Evolutionary conservation across 1,140 invertebrate species (phyloP), one percentile per base, ranked within the genome.

Genomic region (Linepithema humile): DNA sequence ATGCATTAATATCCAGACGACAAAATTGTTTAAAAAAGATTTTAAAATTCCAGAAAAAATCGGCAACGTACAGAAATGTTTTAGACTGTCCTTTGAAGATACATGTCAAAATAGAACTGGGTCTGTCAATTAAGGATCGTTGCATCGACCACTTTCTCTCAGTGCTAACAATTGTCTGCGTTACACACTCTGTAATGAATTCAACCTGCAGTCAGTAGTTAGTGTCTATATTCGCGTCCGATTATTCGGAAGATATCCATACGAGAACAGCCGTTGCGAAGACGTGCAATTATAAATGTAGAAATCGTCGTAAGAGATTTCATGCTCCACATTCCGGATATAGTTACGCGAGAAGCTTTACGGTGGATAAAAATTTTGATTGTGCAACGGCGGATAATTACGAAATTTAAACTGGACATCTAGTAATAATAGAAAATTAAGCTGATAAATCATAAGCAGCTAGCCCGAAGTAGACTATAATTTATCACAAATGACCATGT

Each of bases 301-400:
- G 48, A 70, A 80, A 80, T 70, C 35, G 17, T 78, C 75, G 9
- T 65, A 38, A 35, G n/a, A 77, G 74, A 69, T 67, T 78, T 69
- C 45, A 15, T 69, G 62, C 43, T 53, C 32, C 15, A 40, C 69
- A 69, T 69, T 78, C 45, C 23, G 60, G 53, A 78, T 69, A 55
- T 65, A 78, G 74, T 53, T 55, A 43, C 17, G n/a, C 10, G 35
- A 20, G 48, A 32, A 55, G 35, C 15, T 23, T 57, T 17, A 17
- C 20, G 55, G 45, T 4, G 60, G 3, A 65, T 15, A 29, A 29
- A 17, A 29, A 45, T 45, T 17, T 26, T 4, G 15, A 20, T 78
- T 78, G 35, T 32, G 48, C 17, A 69, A 78, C 23, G 0, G 17
- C 17, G 15, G 40, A 38, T 55, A 55, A 78, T 55, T 69, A 17